Evolutionary conservation across 1,140 invertebrate species (phyloP).

Genomic region (Drosophila pallidifrons): DNA sequence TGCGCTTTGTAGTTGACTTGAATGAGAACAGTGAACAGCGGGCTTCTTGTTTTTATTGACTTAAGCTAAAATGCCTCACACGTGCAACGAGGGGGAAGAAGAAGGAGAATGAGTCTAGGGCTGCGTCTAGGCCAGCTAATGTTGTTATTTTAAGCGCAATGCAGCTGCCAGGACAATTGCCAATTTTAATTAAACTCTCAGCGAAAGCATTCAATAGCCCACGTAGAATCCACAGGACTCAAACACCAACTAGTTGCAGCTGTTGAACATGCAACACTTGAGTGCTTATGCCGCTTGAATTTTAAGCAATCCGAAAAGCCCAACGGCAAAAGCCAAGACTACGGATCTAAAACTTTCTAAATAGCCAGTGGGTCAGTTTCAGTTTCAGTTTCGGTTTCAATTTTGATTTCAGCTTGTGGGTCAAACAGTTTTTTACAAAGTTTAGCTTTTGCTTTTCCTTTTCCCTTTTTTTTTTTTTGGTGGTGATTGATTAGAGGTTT

Average conservation of each 20-base stretch:
- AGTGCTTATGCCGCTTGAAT: conserved; percentile 32
- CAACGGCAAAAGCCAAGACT: conserved; percentile 20
- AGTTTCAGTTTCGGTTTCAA: not conserved
- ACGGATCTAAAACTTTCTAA: conserved; percentile 38
- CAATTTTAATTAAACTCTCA: conserved; percentile 70
- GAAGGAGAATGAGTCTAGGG: not conserved
- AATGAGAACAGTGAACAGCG: conserved; percentile 44
- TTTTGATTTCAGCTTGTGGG: not conserved
- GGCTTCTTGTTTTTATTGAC: conserved; percentile 35
- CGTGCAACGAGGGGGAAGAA: not conserved
- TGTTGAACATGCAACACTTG: conserved; percentile 21
- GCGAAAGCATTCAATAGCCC: conserved; percentile 17
- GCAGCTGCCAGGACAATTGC: conserved; percentile 37
- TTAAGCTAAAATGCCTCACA: not conserved
- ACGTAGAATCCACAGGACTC: not conserved
- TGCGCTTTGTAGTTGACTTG: conserved; percentile 29
- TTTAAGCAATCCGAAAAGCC: conserved; percentile 32
- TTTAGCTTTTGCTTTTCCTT: conserved; percentile 18
- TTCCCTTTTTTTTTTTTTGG: conserved; percentile 6
- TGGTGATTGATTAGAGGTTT: conserved; percentile 66
- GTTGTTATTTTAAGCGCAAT: conserved; percentile 26
- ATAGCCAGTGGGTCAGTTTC: conserved; percentile 23
- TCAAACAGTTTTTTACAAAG: conserved; percentile 21
- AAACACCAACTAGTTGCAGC: conserved; percentile 48
- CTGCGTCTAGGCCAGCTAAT: conserved; percentile 17